Percentiles rank a stretch among this genome's conserved stretches.
Evolutionary conservation across 1,140 invertebrate genomes (phyloP).

Genomic region (Spodoptera frugiperda): DNA sequence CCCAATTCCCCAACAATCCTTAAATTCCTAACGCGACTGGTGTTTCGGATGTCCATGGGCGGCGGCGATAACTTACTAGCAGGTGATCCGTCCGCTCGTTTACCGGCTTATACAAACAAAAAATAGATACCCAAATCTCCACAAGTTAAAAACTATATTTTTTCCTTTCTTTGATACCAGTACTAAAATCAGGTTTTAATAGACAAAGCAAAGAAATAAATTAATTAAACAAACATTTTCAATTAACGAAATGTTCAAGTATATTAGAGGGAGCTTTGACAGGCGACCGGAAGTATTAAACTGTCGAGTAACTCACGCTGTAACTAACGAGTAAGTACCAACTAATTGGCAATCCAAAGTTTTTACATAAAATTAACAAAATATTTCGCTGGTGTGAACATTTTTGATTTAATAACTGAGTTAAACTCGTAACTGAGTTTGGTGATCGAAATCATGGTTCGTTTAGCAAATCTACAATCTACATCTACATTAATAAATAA

Average conservation of each 20-base stretch:
- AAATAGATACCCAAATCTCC: too few relatives aligned
- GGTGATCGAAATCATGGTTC: background rate
- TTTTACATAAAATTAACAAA: background rate
- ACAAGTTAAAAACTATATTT: too few relatives aligned
- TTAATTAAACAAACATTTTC: conserved; percentile 14
- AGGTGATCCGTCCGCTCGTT: too few relatives aligned
- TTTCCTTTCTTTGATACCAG: too few relatives aligned
- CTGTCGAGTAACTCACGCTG: background rate
- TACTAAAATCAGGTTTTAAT: too few relatives aligned
- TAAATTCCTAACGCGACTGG: too few relatives aligned
- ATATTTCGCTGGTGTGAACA: background rate
- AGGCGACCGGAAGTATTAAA: conserved; percentile 31
- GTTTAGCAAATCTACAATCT: too few relatives aligned
- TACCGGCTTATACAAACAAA: too few relatives aligned
- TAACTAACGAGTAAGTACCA: background rate
- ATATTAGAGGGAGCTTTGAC: conserved; percentile 30
- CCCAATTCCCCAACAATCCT: too few relatives aligned
- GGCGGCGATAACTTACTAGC: too few relatives aligned
- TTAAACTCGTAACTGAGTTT: background rate
- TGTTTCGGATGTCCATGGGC: too few relatives aligned
- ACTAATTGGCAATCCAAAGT: conserved; percentile 26
- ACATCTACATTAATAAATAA: too few relatives aligned
- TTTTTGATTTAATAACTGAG: background rate
- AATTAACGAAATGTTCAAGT: conserved; percentile 35
- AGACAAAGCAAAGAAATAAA: background rate